Evolutionary conservation across 2,797 vertebrate genomes (phyloP).

Genomic region (Pipistrellus pygmaeus): DNA sequence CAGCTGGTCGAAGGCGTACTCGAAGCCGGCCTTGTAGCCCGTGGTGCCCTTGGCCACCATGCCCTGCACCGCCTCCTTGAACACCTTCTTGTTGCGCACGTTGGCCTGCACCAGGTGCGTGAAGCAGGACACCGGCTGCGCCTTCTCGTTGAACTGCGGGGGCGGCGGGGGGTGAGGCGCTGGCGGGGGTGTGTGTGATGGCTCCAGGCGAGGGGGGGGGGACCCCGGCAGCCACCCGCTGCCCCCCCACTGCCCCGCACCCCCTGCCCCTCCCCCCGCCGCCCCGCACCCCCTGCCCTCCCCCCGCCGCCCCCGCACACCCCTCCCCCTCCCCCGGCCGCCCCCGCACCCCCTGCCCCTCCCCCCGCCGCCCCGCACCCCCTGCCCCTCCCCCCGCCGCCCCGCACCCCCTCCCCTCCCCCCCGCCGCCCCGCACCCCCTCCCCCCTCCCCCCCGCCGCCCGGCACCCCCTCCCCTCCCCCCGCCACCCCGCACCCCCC

Average conservation of each 20-base stretch:
- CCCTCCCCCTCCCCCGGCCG: background rate
- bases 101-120: slow-evolving; percentile 98
- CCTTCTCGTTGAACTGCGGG: slow-evolving; percentile 97
- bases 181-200: too few relatives aligned
- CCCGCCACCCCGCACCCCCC: too few relatives aligned
- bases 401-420: too few relatives aligned
- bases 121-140: slow-evolving; percentile 96
- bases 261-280: background rate
- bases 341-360: too few relatives aligned
- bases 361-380: too few relatives aligned
- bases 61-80: slow-evolving; percentile 95
- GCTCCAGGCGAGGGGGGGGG: too few relatives aligned
- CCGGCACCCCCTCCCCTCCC: too few relatives aligned
- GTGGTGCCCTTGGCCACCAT: slow-evolving; percentile 99
- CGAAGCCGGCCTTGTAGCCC: slow-evolving; percentile 98
- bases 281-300: background rate
- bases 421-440: too few relatives aligned
- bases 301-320: too few relatives aligned
- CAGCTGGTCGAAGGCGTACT: slow-evolving; percentile 98
- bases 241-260: too few relatives aligned
- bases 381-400: too few relatives aligned
- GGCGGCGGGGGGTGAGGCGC: background rate
- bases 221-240: background rate
- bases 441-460: too few relatives aligned
- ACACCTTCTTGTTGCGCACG: slow-evolving; percentile 98